Evolutionary conservation across 2,113 vertebrate species (phyloP).

Genomic region (Chionis minor): DNA sequence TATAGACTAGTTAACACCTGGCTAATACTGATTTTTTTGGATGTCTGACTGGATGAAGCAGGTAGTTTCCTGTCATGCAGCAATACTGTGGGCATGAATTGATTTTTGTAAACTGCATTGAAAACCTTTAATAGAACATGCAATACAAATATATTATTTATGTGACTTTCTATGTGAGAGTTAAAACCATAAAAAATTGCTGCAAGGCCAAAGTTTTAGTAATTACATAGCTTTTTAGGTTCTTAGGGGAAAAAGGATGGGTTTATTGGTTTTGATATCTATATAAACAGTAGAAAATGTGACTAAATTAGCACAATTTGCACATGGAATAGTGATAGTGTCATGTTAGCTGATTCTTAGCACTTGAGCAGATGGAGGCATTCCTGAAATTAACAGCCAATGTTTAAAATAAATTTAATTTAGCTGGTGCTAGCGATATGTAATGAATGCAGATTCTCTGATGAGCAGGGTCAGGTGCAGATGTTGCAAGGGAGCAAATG

Average conservation of each 20-base stretch:
- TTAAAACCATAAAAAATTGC: neutral
- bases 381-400: neutral
- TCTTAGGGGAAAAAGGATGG: neutral
- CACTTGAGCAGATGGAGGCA: neutral
- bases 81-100: neutral
- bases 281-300: neutral
- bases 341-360: neutral
- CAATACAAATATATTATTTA: neutral
- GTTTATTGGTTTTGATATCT: neutral
- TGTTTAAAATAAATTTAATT: neutral
- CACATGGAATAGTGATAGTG: neutral
- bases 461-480: neutral
- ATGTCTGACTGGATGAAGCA: neutral
- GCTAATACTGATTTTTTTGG: neutral
- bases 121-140: neutral
- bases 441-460: neutral
- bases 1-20: neutral
- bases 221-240: neutral
- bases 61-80: neutral
- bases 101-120: neutral
- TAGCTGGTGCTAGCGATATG: neutral
- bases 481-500: neutral
- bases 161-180: neutral
- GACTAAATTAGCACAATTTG: neutral
- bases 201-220: neutral